A percentile compares a stretch with the other conserved stretches of the same genome.
phyloP scores from a whole-genome alignment of 2,888 invertebrate species.

The Automeris io region DNA sequence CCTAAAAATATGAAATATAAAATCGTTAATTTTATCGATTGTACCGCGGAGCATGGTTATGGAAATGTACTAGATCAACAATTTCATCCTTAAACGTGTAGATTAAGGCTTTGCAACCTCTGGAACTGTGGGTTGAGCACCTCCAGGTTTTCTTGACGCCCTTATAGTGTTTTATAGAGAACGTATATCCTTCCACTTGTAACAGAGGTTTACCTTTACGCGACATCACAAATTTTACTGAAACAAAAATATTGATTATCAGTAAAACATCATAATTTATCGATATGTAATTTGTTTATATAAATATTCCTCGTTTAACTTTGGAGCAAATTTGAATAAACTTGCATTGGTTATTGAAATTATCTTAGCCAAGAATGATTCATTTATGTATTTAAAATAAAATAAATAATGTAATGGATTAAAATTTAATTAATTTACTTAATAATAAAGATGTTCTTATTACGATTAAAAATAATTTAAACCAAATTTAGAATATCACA shows the following conservation, averaged over 20 bases:
- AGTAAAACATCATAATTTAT: not conserved
- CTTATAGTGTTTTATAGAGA: conserved; percentile 10
- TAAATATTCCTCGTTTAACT: too few species aligned
- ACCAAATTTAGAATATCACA: too few species aligned
- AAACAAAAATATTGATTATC: conserved; percentile 1
- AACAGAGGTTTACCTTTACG: conserved; percentile 16
- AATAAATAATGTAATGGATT: too few species aligned
- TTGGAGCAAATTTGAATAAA: too few species aligned
- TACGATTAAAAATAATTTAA: too few species aligned
- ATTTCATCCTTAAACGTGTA: conserved; percentile 13
- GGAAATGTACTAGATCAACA: conserved; percentile 4
- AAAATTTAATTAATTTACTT: too few species aligned
- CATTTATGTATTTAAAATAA: too few species aligned
- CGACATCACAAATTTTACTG: conserved; percentile 7
- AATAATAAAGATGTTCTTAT: too few species aligned
- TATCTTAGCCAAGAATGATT: too few species aligned
- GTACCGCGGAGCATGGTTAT: not conserved
- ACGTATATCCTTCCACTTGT: conserved; percentile 17
- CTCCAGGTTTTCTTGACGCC: conserved; percentile 15
- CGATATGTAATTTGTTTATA: too few species aligned
- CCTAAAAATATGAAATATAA: not conserved
- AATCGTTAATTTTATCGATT: not conserved
- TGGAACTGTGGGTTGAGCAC: conserved; percentile 22
- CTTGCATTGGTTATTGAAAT: too few species aligned
- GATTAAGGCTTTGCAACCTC: conserved; percentile 20